Evolutionary conservation across 2,113 vertebrate species (phyloP).

Genomic region (rat (Rattus norvegicus)): GRCr8 NC_086021.1:162161001-162161500

Average conservation of each 20-base stretch:
- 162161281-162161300: not conserved
- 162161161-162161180: slow-evolving; percentile 47
- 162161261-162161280: slow-evolving; percentile 1
- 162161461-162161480: slow-evolving; percentile 2
- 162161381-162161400: slow-evolving; percentile 11
- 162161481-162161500: not conserved
- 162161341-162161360: slow-evolving; percentile 28
- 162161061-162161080: slow-evolving; percentile 41
- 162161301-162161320: not conserved
- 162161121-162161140: slow-evolving; percentile 61
- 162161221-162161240: slow-evolving; percentile 46
- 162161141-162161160: slow-evolving; percentile 58
- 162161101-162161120: slow-evolving; percentile 54
- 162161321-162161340: not conserved
- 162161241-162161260: slow-evolving; percentile 36
- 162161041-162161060: slow-evolving; percentile 46
- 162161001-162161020: slow-evolving; percentile 18
- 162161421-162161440: slow-evolving; percentile 27
- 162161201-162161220: slow-evolving; percentile 61
- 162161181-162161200: slow-evolving; percentile 35
- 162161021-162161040: slow-evolving; percentile 40
- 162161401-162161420: not conserved
- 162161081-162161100: slow-evolving; percentile 54
- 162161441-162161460: not conserved
- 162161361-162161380: slow-evolving; percentile 37